Base-by-base conservation (phyloP, 2,113 vertebrate genomes). In the Pitta sordida region DNA sequence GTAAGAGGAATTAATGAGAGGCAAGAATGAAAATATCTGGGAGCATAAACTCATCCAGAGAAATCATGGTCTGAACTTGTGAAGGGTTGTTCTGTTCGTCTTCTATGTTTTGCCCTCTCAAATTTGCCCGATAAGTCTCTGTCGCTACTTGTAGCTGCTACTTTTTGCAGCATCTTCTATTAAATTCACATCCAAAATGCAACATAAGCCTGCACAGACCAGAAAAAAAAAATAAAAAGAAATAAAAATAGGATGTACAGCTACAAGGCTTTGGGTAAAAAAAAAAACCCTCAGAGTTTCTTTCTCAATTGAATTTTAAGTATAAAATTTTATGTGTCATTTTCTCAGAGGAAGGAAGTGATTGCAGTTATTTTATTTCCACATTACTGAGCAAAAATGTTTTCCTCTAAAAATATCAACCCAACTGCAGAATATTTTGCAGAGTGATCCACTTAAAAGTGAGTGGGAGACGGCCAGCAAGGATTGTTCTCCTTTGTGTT, bases 331-430 rank as follows among this genome's bases (percentile, higher is more conserved):
- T 59, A 19, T 34, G 36, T 87, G 58, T 82, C 37, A 13, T 76
- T 95, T 95, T 96, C 62, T 76, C 62, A 24, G 88, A 84, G 44
- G 65, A 75, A 84, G 64, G 46, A 60, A 76, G 51, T 43, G 65
- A 78, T 71, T 65, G 46, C 29, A 79, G 68, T 91, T 78, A 55
- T 70, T 96, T 80, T 86, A 75, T 89, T 94, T 83, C 30, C 46
- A 17, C 73, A 76, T 84, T 89, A 73, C 67, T 62, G 32, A 56
- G 69, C 30, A 78, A 83, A 93, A 90, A 52, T 29, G 2, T 88
- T 91, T 86, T 29, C 44, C 32, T 96, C 67, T 81, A 83, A 88
- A 93, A 91, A 83, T 76, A 91, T 58, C 83, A 68, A 60, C 21
- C 41, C 30, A 51, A 37, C 21, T n/a, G 49, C 52, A 59, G 52